Evolutionary conservation across 2,888 invertebrate genomes (phyloP).

Genomic region (Leucozona laternaria): DNA sequence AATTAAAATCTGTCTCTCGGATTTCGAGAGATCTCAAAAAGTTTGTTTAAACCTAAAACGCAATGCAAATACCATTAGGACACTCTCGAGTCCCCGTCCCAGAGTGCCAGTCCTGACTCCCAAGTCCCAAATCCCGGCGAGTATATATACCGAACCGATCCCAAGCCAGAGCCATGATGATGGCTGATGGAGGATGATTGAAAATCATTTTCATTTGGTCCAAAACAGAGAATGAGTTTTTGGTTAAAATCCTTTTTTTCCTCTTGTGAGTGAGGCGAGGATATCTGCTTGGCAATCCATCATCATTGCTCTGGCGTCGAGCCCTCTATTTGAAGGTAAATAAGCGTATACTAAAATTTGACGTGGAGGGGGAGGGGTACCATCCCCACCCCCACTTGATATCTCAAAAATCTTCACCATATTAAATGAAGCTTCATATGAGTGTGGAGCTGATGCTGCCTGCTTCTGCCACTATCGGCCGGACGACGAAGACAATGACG

Average conservation of each 20-base stretch:
- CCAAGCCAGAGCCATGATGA: slow-evolving; percentile 3
- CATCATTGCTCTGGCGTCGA: slow-evolving; percentile 51
- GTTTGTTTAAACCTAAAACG: slow-evolving; percentile 50
- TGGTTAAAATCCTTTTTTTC: slow-evolving; percentile 33
- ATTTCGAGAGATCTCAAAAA: slow-evolving; percentile 54
- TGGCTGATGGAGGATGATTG: slow-evolving; percentile 36
- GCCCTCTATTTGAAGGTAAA: slow-evolving; percentile 59
- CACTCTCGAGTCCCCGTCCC: slow-evolving; percentile 15
- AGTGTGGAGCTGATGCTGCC: background rate
- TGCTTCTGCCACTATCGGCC: background rate
- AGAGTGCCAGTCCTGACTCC: too few species aligned
- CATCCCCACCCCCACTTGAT: slow-evolving; percentile 42
- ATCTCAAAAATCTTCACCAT: slow-evolving; percentile 54
- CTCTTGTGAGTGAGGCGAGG: slow-evolving; percentile 42
- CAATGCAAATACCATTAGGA: slow-evolving; percentile 77
- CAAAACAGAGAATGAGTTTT: slow-evolving; percentile 34
- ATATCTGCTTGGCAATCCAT: slow-evolving; percentile 70
- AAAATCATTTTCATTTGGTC: slow-evolving; percentile 52
- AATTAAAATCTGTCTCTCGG: slow-evolving; percentile 77
- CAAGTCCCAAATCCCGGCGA: too few species aligned
- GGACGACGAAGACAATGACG: slow-evolving; percentile 18
- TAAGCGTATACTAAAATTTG: slow-evolving; percentile 53
- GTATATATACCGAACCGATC: background rate
- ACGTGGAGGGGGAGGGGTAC: background rate
- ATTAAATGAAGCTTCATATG: slow-evolving; percentile 34